Percentiles rank a stretch among this genome's conserved stretches.
Conservation (phyloP, 2,797 vertebrate species). For the Cephalopachus bancanus region DNA sequence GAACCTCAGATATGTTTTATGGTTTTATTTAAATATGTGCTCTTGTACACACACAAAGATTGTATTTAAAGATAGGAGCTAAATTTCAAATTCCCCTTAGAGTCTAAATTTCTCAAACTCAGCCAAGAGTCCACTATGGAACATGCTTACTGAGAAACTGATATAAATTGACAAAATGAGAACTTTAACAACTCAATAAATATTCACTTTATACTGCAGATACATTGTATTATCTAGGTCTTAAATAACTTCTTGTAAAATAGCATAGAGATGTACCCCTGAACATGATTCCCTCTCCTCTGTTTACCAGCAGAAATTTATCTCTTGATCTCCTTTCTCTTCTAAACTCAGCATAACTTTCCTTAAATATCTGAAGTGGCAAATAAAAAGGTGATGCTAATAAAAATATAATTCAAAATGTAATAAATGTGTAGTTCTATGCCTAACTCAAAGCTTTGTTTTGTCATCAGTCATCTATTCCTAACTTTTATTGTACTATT, state of each 20-base stretch:
- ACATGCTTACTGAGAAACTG: neutral
- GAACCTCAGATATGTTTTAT: conserved; percentile 41
- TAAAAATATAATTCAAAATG: conserved; percentile 43
- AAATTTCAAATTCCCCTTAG: conserved; percentile 34
- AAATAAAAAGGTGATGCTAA: neutral
- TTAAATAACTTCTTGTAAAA: neutral
- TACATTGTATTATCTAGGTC: neutral
- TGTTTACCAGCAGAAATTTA: neutral
- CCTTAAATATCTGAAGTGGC: neutral
- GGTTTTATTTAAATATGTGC: conserved; percentile 58
- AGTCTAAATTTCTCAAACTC: conserved; percentile 51
- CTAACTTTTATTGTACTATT: neutral
- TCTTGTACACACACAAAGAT: neutral
- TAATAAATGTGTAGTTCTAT: conserved; percentile 1
- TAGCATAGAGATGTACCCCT: neutral
- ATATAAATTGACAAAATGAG: neutral
- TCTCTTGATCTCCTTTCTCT: neutral
- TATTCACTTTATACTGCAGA: neutral
- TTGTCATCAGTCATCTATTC: neutral
- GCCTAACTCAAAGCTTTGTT: neutral
- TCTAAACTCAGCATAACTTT: neutral
- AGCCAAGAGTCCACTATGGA: neutral
- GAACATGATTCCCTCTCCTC: neutral
- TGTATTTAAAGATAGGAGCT: conserved; percentile 29
- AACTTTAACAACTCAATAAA: conserved; percentile 39